phyloP scores from a whole-genome alignment of 2,888 invertebrate species.

The Dysmachus trigonus region DNA sequence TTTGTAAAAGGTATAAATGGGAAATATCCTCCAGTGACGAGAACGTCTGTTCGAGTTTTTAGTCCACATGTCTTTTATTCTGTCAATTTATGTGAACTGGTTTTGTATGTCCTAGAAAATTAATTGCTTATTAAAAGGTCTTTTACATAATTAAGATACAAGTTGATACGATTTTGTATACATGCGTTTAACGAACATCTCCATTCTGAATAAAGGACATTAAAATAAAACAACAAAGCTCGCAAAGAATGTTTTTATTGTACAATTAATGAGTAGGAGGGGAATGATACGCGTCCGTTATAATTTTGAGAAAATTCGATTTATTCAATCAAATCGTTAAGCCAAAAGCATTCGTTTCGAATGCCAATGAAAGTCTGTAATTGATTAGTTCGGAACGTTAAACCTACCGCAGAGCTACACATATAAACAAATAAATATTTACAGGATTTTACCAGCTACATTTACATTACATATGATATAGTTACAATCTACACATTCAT shows the following conservation, averaged over 20 bases:
- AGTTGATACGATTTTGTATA: too few species aligned
- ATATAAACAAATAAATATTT: slow-evolving; percentile 43
- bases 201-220: background rate
- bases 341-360: slow-evolving; percentile 17
- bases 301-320: slow-evolving; percentile 32
- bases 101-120: too few species aligned
- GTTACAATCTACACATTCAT: slow-evolving; percentile 39
- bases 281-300: background rate
- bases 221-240: background rate
- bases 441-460: slow-evolving; percentile 16
- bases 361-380: slow-evolving; percentile 13
- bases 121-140: too few species aligned
- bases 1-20: background rate
- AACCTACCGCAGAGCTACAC: slow-evolving; percentile 8
- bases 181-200: too few species aligned
- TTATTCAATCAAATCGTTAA: slow-evolving; percentile 27
- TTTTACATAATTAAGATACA: too few species aligned
- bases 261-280: background rate
- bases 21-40: too few species aligned
- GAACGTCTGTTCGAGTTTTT: too few species aligned
- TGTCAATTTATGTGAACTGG: too few species aligned
- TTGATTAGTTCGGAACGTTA: slow-evolving; percentile 25
- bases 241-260: background rate
- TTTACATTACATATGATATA: slow-evolving; percentile 21
- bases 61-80: background rate